A percentile compares a stretch with the other conserved stretches of the same genome.
Evolutionary conservation across 2,888 invertebrate species (phyloP).

Genomic region (Protophormia terraenovae): DNA sequence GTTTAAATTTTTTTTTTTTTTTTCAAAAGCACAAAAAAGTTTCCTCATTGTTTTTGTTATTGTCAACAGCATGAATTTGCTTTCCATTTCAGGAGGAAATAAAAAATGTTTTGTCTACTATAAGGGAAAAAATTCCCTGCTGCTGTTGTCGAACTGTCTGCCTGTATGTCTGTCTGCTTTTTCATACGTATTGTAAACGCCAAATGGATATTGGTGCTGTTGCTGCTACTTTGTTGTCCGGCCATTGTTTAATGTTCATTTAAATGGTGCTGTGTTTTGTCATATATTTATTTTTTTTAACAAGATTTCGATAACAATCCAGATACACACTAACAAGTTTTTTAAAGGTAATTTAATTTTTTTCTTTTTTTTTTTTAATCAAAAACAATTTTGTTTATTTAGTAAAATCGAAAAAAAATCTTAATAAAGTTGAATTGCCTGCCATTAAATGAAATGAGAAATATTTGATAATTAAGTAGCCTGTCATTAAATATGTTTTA

Average conservation of each 20-base stretch:
- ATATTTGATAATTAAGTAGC: background rate
- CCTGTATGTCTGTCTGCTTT: background rate
- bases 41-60: background rate
- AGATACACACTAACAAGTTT: background rate
- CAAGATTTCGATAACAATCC: background rate
- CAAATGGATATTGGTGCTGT: background rate
- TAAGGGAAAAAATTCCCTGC: background rate
- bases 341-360: conserved; percentile 14
- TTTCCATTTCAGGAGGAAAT: conserved; percentile 32
- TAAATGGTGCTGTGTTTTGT: background rate
- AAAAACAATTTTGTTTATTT: background rate
- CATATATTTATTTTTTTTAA: background rate
- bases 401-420: background rate
- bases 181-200: background rate
- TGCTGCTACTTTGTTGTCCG: background rate
- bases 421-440: background rate
- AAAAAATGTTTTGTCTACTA: background rate
- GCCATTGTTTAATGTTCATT: background rate
- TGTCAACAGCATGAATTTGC: conserved; percentile 39
- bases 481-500: background rate
- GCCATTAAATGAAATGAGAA: background rate
- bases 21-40: background rate
- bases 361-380: background rate
- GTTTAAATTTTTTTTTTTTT: background rate
- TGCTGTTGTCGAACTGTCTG: background rate